phyloP scores from a whole-genome alignment of 2,888 invertebrate species.

The Drosophila mimetica region DNA sequence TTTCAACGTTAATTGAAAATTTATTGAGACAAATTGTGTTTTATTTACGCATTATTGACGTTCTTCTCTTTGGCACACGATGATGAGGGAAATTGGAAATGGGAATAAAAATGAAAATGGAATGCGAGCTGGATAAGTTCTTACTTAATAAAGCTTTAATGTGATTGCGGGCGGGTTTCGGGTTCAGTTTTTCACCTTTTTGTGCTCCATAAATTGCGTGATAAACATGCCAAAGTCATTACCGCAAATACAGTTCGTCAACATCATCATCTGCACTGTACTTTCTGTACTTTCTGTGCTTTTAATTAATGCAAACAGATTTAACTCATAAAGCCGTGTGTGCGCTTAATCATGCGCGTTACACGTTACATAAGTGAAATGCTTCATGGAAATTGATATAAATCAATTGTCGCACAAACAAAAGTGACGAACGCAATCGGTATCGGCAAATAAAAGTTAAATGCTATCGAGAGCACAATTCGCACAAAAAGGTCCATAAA shows the following conservation, averaged over 20 bases:
- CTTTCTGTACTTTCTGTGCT: slow-evolving; percentile 33
- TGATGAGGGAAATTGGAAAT: slow-evolving; percentile 15
- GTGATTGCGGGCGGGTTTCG: slow-evolving; percentile 4
- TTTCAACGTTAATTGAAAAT: slow-evolving; percentile 76
- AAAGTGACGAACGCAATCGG: slow-evolving; percentile 28
- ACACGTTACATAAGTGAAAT: slow-evolving; percentile 71
- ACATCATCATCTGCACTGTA: slow-evolving; percentile 26
- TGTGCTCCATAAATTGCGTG: slow-evolving; percentile 55
- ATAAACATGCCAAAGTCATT: slow-evolving; percentile 75
- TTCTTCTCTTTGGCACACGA: slow-evolving; percentile 17
- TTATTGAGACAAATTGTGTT: slow-evolving; percentile 74
- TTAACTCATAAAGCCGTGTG: slow-evolving; percentile 52
- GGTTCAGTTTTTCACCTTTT: slow-evolving; percentile 23
- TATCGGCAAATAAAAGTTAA: slow-evolving; percentile 67
- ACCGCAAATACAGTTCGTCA: slow-evolving; percentile 70
- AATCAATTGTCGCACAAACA: slow-evolving; percentile 65
- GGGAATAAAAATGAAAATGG: slow-evolving; percentile 11
- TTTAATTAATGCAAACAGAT: slow-evolving; percentile 79
- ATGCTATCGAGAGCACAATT: slow-evolving; percentile 48
- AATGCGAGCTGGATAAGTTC: slow-evolving; percentile 18
- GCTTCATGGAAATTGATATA: slow-evolving; percentile 77
- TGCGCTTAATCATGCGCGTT: slow-evolving; percentile 45
- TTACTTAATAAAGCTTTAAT: slow-evolving; percentile 30
- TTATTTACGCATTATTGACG: slow-evolving; percentile 60
- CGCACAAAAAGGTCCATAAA: slow-evolving; percentile 18